Conservation (phyloP, 2,797 vertebrate genomes). For the Allochrocebus solatus region DNA sequence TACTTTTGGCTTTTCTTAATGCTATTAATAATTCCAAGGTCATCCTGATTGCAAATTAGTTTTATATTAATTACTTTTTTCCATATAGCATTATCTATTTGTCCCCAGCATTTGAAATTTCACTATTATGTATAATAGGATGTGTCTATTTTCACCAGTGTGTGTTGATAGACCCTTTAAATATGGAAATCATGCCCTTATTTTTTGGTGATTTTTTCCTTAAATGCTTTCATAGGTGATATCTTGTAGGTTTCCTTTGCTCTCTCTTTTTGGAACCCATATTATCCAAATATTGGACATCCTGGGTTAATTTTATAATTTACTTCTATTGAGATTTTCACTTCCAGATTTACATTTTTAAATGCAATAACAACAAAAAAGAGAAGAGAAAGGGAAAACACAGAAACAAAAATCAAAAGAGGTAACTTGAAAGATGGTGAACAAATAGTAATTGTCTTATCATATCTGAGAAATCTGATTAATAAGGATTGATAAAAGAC, state of each 20-base stretch:
- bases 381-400: background rate
- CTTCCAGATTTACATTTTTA: background rate
- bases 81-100: background rate
- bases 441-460: background rate
- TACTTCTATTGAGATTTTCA: background rate
- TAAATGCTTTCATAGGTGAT: background rate
- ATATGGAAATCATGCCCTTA: background rate
- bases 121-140: background rate
- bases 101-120: background rate
- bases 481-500: background rate
- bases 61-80: background rate
- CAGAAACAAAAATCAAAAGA: background rate
- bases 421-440: background rate
- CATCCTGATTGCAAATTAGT: background rate
- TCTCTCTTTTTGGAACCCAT: background rate
- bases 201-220: background rate
- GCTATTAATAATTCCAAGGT: background rate
- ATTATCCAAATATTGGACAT: background rate
- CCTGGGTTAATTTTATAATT: background rate
- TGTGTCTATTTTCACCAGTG: background rate
- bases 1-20: background rate
- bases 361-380: background rate
- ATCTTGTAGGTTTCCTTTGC: background rate
- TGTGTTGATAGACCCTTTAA: background rate
- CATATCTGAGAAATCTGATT: background rate